phyloP scores from a whole-genome alignment of 2,113 vertebrate genomes.

The Myotis yumanensis region DNA sequence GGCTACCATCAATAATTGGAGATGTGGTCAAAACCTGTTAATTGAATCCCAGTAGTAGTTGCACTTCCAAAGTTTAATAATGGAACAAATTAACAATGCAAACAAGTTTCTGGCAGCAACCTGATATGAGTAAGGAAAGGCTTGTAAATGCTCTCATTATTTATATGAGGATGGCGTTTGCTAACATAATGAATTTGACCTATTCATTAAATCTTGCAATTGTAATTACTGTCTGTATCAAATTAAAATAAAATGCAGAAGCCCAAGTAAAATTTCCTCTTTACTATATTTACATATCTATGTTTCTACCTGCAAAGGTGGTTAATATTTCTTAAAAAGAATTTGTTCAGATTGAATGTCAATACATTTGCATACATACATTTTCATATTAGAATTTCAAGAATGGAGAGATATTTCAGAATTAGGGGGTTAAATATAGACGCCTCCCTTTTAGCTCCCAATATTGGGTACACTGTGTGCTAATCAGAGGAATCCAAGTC shows the following conservation, averaged over 20 bases:
- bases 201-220: background rate
- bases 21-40: background rate
- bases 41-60: background rate
- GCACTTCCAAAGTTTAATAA: constrained; percentile 25
- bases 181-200: background rate
- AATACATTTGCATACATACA: background rate
- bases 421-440: background rate
- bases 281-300: background rate
- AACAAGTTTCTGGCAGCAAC: constrained; percentile 25
- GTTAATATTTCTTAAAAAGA: constrained; percentile 14
- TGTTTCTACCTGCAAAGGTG: constrained; percentile 16
- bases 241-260: constrained; percentile 40
- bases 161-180: background rate
- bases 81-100: constrained; percentile 36
- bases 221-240: background rate
- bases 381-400: constrained; percentile 39
- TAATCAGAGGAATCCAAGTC: background rate
- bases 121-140: background rate
- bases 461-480: background rate
- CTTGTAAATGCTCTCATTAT: background rate
- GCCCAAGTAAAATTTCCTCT: constrained; percentile 31
- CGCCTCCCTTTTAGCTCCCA: background rate
- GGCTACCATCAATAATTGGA: background rate
- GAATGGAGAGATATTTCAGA: background rate
- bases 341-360: background rate